Evolutionary conservation across 2,888 invertebrate species (phyloP), one percentile per base, ranked within the genome.

Genomic region (Athrips mouffetella): DNA sequence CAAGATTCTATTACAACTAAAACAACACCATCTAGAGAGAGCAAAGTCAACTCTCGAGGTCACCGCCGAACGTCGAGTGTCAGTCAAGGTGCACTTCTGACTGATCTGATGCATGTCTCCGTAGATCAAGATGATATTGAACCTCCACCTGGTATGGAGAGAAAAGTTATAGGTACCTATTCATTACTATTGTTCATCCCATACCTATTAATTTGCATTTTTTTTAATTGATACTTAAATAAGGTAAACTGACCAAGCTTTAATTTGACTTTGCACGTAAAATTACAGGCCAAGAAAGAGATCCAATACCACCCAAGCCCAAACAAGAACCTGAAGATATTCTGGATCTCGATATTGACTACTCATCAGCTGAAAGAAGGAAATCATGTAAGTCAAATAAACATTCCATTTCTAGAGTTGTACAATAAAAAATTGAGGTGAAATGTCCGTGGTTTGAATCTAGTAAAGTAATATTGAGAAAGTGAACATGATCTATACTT

Each of bases 271-370:
- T n/a, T n/a, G n/a, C n/a, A n/a, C n/a, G n/a, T n/a, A 25, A 13
- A n/a, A 15, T 42, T 29, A 29, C 16, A 86, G 86, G 82, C 5
- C 86, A 86, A 75, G 87, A 87, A 60, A 70, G 84, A 55, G 86
- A 86, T 40, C 80, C 80, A 23, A 68, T 72, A 0, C 64, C 73
- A 6, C 62, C 70, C 2, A 84, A 77, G 50, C 67, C 78, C 5
- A 83, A 82, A 47, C 80, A 83, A 58, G 87, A 89, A 50, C 69
- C 72, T n/a, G 88, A 87, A 59, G 87, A 87, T 10, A 83, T 87
- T n/a, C 51, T 87, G 13, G 89, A 89, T 40, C 72, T 80, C 29
- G 87, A 89, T 37, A 71, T 72, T 13, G 83, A 87, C 31, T 85
- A 82, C 50, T 80, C 84, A 1, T 80, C 86, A 0, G 67, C 73